Conservation (phyloP, 2,113 vertebrate genomes). For the Antechinus stuartii region DNA sequence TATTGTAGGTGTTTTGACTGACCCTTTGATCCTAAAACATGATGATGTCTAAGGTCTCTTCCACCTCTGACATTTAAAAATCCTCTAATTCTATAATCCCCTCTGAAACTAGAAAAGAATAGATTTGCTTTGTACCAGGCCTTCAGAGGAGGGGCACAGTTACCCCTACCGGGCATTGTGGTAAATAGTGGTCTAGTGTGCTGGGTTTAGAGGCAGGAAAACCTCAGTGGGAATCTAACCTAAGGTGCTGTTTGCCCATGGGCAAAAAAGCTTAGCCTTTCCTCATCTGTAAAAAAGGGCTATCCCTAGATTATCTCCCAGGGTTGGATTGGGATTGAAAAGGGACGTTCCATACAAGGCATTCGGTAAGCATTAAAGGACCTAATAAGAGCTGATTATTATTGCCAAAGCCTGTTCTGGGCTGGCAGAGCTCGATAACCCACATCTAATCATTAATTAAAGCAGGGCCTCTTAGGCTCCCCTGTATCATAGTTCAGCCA, state of each 20-base stretch:
- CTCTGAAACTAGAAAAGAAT: too few relatives aligned
- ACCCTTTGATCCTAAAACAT: too few relatives aligned
- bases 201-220: not conserved
- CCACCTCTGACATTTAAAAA: not conserved
- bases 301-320: not conserved
- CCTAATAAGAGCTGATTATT: not conserved
- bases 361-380: not conserved
- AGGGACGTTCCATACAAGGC: not conserved
- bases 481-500: not conserved
- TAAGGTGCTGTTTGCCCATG: not conserved
- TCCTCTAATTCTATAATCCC: too few relatives aligned
- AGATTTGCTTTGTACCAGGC: too few relatives aligned
- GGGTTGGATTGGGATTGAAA: not conserved
- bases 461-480: not conserved
- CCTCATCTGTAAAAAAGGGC: not conserved
- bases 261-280: not conserved
- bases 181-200: not conserved
- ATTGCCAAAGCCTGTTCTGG: not conserved
- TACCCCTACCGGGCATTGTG: too few relatives aligned
- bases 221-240: not conserved
- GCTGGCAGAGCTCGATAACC: not conserved
- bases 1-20: not conserved
- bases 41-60: too few relatives aligned
- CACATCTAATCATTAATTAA: slow-evolving; percentile 2
- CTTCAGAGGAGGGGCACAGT: too few relatives aligned